Evolutionary conservation across 37 sponge, comb jelly and placozoan genomes (phyloP).

Genomic region (Geodia barretti): DNA sequence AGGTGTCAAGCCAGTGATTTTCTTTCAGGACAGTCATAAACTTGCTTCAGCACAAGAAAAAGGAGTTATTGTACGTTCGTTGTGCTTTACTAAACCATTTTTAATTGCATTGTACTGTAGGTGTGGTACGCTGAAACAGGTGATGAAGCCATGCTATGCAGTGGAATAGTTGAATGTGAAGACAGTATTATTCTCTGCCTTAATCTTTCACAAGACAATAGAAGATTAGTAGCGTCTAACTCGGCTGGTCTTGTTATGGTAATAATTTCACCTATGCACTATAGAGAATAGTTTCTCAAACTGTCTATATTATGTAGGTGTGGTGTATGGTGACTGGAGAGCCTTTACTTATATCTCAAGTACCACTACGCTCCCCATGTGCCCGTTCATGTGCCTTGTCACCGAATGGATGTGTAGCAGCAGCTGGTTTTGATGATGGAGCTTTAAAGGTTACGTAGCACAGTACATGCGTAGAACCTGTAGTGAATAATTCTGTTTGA

Average conservation of each 20-base stretch:
- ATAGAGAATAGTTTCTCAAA: too few relatives aligned
- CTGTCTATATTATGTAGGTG: constrained; percentile 50
- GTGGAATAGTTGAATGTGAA: constrained; percentile 3
- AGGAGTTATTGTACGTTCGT: constrained; percentile 35
- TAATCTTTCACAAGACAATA: constrained; percentile 53
- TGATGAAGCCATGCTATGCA: not conserved
- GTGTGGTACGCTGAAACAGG: constrained; percentile 50
- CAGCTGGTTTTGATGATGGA: constrained; percentile 74
- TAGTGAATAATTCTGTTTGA: too few relatives aligned
- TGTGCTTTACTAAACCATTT: not conserved
- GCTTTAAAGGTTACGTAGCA: constrained; percentile 50
- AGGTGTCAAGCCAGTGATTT: constrained; percentile 34
- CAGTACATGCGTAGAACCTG: too few relatives aligned
- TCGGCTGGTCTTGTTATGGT: constrained; percentile 59
- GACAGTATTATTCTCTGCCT: constrained; percentile 52
- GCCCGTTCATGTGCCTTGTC: constrained; percentile 62
- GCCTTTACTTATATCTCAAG: not conserved
- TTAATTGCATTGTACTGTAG: constrained; percentile 15
- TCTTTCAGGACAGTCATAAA: constrained; percentile 36
- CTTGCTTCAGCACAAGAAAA: constrained; percentile 35
- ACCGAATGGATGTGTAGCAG: constrained; percentile 46
- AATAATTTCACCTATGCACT: too few relatives aligned
- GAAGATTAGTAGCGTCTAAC: constrained; percentile 44
- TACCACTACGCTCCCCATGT: constrained; percentile 22
- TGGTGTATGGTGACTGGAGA: constrained; percentile 30